A percentile compares a stretch with the other conserved stretches of the same genome.
Evolutionary conservation across 1,140 invertebrate species (phyloP).

Genomic region (Phymorhynchus buccinoides): DNA sequence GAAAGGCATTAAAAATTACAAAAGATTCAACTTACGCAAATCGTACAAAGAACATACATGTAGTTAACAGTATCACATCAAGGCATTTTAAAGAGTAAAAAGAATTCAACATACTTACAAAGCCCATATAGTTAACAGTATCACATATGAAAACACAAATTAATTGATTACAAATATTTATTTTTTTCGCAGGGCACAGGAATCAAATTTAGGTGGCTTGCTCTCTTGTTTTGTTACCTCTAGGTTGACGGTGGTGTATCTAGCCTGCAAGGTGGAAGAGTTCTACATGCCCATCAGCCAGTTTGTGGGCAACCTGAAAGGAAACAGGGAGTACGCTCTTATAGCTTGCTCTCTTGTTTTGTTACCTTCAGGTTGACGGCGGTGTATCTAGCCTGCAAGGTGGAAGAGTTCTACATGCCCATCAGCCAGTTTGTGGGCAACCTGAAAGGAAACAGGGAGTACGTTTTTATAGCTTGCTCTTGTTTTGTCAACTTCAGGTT

Average conservation of each 20-base stretch:
- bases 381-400: constrained; percentile 96
- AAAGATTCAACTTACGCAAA: too few relatives aligned
- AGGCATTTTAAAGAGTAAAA: too few relatives aligned
- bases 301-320: constrained; percentile 93
- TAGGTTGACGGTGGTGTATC: constrained; percentile 95
- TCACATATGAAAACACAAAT: neutral
- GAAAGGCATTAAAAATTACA: too few relatives aligned
- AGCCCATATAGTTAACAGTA: neutral
- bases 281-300: constrained; percentile 98
- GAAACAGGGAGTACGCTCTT: constrained; percentile 88
- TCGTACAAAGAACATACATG: too few relatives aligned
- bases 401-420: constrained; percentile 99
- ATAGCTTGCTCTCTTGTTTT: neutral
- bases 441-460: constrained; percentile 88
- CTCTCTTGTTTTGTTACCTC: constrained; percentile 54
- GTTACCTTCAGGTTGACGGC: neutral
- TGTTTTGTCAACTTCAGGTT: constrained; percentile 78
- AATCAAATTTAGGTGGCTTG: constrained; percentile 74
- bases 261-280: constrained; percentile 98
- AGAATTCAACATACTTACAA: too few relatives aligned
- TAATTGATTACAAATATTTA: neutral
- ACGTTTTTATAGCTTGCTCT: neutral
- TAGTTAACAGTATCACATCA: too few relatives aligned
- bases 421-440: constrained; percentile 97
- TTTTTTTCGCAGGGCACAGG: constrained; percentile 90